These are phyloP conservation scores for Pelecanoides urinatrix DNA, from an alignment of 2,113 vertebrate genomes.

Conservation along the genomic window DNA sequence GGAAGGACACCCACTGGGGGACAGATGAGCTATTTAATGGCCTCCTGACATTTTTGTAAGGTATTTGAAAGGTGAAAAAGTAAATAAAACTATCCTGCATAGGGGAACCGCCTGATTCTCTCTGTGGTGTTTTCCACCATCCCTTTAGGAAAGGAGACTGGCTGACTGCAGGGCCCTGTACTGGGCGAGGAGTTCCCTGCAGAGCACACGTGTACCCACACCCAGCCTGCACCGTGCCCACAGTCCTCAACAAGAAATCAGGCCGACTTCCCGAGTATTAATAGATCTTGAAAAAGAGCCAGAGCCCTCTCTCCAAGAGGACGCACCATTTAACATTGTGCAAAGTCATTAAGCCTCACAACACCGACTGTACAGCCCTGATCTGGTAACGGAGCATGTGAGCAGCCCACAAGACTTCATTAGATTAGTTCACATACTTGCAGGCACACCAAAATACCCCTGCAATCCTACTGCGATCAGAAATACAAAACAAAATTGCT, in stretches of 20 bases:
- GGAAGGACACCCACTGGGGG: neutral
- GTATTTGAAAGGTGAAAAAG: neutral
- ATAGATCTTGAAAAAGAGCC: slow-evolving; percentile 54
- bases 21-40: neutral
- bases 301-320: slow-evolving; percentile 21
- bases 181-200: neutral
- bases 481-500: neutral
- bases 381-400: neutral
- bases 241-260: neutral
- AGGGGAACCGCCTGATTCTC: neutral
- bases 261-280: slow-evolving; percentile 36
- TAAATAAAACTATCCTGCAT: neutral
- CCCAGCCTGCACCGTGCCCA: neutral
- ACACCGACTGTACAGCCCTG: neutral
- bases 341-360: slow-evolving; percentile 57
- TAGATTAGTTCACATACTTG: neutral
- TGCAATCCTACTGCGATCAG: neutral
- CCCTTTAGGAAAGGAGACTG: neutral
- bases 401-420: neutral
- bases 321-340: slow-evolving; percentile 45
- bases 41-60: neutral
- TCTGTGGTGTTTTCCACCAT: neutral
- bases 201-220: neutral
- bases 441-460: neutral
- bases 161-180: neutral